Conservation (phyloP, 2,797 vertebrate genomes). For the Anomalospiza imberbis region DNA sequence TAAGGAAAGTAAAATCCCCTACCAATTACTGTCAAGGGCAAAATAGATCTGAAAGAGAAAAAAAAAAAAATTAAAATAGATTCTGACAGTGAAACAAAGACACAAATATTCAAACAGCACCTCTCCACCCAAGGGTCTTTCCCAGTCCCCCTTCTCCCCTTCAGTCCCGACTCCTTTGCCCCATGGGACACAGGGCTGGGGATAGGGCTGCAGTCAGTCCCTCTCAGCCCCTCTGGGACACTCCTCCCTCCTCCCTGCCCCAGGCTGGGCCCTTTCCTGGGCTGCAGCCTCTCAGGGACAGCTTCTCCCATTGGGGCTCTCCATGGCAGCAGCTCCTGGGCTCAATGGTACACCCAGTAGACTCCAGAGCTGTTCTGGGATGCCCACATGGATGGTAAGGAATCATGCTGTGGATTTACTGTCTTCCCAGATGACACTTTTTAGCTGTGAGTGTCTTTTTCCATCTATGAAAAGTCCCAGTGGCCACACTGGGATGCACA, state of each 20-base stretch:
- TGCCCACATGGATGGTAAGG: not conserved
- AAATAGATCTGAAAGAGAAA: not conserved
- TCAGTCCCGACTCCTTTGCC: not conserved
- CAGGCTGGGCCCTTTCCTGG: not conserved
- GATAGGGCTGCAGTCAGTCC: not conserved
- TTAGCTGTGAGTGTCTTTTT: not conserved
- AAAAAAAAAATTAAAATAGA: not conserved
- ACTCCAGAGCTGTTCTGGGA: not conserved
- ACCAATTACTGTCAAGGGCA: not conserved
- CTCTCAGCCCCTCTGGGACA: not conserved
- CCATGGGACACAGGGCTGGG: not conserved
- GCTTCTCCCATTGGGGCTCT: not conserved
- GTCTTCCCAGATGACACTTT: not conserved
- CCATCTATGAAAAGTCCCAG: not conserved
- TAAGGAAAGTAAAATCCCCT: not conserved
- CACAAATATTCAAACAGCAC: not conserved
- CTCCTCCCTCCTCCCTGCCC: not conserved
- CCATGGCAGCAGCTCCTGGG: not conserved
- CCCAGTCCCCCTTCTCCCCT: too few species aligned
- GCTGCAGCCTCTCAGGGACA: not conserved
- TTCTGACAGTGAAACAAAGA: not conserved
- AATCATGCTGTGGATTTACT: not conserved
- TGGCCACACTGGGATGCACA: not conserved
- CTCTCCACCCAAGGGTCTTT: not conserved
- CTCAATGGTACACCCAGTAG: rapidly evolving